These are phyloP conservation scores for Mimumesa dahlbomi DNA, from an alignment of 2,888 invertebrate genomes.

Conservation along the genomic window DNA sequence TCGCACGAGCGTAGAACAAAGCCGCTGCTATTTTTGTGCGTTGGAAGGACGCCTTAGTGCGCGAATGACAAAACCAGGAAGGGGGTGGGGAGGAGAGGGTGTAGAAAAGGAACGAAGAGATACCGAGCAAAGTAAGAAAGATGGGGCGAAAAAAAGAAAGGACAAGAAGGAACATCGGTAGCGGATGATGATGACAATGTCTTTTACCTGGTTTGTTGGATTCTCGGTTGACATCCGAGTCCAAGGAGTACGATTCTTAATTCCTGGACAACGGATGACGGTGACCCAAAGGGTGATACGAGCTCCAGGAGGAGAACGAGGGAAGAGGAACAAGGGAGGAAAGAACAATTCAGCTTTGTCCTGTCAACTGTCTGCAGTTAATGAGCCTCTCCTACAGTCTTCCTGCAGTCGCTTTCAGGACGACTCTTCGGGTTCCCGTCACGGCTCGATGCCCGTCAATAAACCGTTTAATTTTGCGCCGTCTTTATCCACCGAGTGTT, in stretches of 20 bases:
- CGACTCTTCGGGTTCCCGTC: constrained; percentile 34
- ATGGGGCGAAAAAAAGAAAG: constrained; percentile 4
- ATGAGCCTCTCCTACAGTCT: constrained; percentile 60
- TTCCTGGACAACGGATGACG: constrained; percentile 50
- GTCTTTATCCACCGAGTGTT: background rate
- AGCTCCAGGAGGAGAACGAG: background rate
- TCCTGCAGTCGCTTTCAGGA: constrained; percentile 35
- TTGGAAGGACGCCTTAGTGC: constrained; percentile 48
- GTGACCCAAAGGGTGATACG: constrained; percentile 20
- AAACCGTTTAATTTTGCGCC: constrained; percentile 55
- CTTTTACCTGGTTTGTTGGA: constrained; percentile 51
- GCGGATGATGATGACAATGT: constrained; percentile 54
- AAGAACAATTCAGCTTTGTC: constrained; percentile 65
- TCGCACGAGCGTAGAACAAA: constrained; percentile 54
- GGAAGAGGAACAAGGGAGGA: background rate
- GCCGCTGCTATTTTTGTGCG: constrained; percentile 60
- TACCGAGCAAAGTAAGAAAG: background rate
- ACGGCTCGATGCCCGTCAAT: constrained; percentile 60
- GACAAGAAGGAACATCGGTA: constrained; percentile 39
- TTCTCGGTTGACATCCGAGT: constrained; percentile 43
- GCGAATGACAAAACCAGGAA: constrained; percentile 8
- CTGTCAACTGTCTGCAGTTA: constrained; percentile 63
- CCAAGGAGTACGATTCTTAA: constrained; percentile 36
- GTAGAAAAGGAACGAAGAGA: background rate
- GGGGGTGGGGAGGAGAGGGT: background rate